Base-by-base conservation (phyloP, 2,888 invertebrate species). In the Chloromyia formosa region DNA sequence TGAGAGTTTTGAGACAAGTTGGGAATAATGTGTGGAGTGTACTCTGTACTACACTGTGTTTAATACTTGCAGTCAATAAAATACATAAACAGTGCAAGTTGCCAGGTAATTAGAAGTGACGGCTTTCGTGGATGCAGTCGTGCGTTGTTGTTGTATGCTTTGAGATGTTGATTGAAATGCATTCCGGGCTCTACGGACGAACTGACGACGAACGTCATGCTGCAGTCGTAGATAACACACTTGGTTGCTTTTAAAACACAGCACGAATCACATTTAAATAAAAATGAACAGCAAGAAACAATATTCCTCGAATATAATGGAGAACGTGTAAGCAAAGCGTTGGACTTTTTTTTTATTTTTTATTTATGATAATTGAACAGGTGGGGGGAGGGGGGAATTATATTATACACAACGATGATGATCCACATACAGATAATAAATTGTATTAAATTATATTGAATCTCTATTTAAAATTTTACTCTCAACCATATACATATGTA, bases 141-240 rank as follows among this genome's bases (percentile, higher is more conserved):
- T 56, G 22, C 27, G 27, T 35, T 35, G 27, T 35, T 35, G 56
- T 56, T n/a, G 18, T 18, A 20, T 16, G 5, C 20, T 10, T 56
- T 56, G n/a, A 16, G 16, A 54, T 20, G 56, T 56, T 56, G 22
- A 56, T 56, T 56, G 56, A 56, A 56, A 56, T 56, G 20, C 56
- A 56, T 56, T 18, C 20, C 56, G 18, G 56, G 56, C 5, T 2
- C 27, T 20, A 10, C 20, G 10, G 5, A 20, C 56, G 56, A 56
- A 7, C 20, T 5, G 10, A 56, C 27, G n/a, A n/a, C 7, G 27
- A 35, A 35, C 27, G 27, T 35, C 27, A 35, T 35, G 27, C 27
- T 35, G 27, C 27, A 35, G 27, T 35, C 27, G 27, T 35, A 35
- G 27, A 20, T 20, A 56, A 56, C 56, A 56, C 56, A 20, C 56